Evolutionary conservation across 2,797 vertebrate genomes (phyloP).

Genomic region (Crax fasciolata): DNA sequence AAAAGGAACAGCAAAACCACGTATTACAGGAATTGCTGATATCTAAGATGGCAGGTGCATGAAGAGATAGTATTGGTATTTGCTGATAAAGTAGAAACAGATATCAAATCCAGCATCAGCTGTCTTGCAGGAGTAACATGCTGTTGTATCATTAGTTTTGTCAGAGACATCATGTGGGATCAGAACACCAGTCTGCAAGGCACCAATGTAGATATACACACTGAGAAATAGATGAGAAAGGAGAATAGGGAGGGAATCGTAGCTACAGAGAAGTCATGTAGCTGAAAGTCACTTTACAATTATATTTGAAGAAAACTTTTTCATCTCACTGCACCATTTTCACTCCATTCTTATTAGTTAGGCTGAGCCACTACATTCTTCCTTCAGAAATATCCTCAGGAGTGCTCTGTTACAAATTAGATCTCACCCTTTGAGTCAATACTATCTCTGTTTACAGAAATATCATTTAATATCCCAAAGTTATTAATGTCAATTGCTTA

Average conservation of each 20-base stretch:
- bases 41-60: background rate
- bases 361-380: background rate
- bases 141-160: background rate
- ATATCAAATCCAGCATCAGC: background rate
- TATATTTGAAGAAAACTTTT: background rate
- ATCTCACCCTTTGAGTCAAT: background rate
- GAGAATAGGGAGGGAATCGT: background rate
- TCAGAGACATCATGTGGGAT: background rate
- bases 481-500: background rate
- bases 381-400: background rate
- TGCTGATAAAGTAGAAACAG: background rate
- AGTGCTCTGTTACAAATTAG: background rate
- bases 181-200: background rate
- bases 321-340: fast-evolving
- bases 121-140: background rate
- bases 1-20: fast-evolving
- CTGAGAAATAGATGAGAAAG: background rate
- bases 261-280: fast-evolving
- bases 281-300: background rate
- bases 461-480: fast-evolving
- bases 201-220: background rate
- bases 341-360: background rate
- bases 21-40: background rate
- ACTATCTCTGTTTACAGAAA: background rate
- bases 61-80: background rate